Conservation (phyloP, 2,797 vertebrate species). For the Propithecus perrieri region DNA sequence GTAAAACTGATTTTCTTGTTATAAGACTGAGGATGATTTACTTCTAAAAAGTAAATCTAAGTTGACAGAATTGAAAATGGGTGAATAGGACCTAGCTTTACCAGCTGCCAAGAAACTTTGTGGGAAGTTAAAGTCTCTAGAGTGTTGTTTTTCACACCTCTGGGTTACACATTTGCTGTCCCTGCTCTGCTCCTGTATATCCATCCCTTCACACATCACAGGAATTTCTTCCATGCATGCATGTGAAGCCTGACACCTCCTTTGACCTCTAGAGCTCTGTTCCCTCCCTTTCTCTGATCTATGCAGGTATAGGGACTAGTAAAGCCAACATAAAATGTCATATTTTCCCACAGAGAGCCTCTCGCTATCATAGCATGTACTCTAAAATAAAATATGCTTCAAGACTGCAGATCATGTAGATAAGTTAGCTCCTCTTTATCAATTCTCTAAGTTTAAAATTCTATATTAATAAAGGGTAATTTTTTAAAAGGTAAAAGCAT, state of each 20-base stretch:
- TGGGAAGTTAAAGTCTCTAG: background rate
- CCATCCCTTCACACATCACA: background rate
- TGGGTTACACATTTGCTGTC: background rate
- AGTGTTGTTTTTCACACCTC: background rate
- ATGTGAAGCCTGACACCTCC: background rate
- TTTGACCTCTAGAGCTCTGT: background rate
- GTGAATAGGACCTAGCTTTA: background rate
- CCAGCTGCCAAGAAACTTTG: background rate
- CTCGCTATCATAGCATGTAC: background rate
- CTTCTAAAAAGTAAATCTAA: conserved; percentile 33
- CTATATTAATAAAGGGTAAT: background rate
- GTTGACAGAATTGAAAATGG: background rate
- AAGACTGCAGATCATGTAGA: background rate
- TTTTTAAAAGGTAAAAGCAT: conserved; percentile 25
- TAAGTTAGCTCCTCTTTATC: background rate
- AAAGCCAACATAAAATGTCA: background rate
- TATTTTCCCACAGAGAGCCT: background rate
- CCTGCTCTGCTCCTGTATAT: background rate
- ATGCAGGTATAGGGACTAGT: background rate
- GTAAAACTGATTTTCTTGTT: conserved; percentile 16
- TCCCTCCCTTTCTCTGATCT: background rate
- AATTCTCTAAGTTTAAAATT: conserved; percentile 20
- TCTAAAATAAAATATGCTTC: background rate
- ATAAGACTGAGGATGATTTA: background rate
- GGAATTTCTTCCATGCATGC: background rate